These are phyloP conservation scores for Schizopygopsis pylzovi DNA, from an alignment of 2,797 vertebrate species.

Conservation along the genomic window DNA sequence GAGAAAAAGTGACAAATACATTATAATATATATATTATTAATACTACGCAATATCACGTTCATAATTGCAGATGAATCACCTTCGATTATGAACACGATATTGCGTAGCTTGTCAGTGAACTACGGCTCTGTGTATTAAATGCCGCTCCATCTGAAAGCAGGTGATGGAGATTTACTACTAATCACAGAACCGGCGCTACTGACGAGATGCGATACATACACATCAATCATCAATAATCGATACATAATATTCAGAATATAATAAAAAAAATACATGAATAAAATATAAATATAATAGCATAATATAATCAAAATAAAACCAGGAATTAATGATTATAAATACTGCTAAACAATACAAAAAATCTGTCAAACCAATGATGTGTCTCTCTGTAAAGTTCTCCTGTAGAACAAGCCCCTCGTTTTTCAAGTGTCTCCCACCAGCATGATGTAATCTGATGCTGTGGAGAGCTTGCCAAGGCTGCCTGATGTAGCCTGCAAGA, in stretches of 20 bases:
- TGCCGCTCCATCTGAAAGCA: too few relatives aligned
- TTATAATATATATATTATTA: too few relatives aligned
- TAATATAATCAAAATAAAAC: not conserved
- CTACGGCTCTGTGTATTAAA: too few relatives aligned
- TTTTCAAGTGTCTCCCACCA: conserved; percentile 41
- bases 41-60: too few relatives aligned
- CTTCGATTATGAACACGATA: too few relatives aligned
- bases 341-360: not conserved
- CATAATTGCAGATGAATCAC: too few relatives aligned
- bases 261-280: not conserved
- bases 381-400: not conserved
- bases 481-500: conserved; percentile 13
- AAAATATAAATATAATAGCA: not conserved
- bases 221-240: not conserved
- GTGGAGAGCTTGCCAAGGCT: conserved; percentile 6
- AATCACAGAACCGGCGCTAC: too few relatives aligned
- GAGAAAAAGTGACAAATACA: too few relatives aligned
- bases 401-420: conserved; percentile 33
- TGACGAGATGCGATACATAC: too few relatives aligned
- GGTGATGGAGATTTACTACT: too few relatives aligned
- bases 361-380: not conserved
- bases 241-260: not conserved
- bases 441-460: conserved; percentile 46
- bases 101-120: too few relatives aligned
- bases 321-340: not conserved